Base-by-base conservation (phyloP, 2,113 vertebrate species). In the Dendropsophus ebraccatus region DNA sequence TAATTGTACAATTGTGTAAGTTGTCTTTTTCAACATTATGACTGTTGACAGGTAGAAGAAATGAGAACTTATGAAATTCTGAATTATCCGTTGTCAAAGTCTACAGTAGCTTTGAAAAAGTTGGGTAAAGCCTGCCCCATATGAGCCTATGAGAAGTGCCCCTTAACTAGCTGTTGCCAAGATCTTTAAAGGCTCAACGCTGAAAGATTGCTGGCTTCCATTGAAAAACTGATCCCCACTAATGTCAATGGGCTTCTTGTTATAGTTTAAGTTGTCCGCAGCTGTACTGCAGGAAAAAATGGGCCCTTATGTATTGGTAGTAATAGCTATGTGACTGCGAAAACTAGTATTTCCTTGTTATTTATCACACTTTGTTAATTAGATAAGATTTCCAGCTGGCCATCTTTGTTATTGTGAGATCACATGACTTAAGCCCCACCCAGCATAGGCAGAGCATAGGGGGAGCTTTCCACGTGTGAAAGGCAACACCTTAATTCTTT, bases 1-100 rank as follows among this genome's bases (percentile, higher is more conserved):
- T 56, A 81, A 67, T 81, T 86, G 3, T 41, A 41, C 3, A n/a
- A n/a, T n/a, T n/a, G n/a, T n/a, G 69, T 65, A 81, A 60, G 52
- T 60, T 37, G 32, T 62, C 11, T 25, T 80, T 50, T 25, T 76
- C 23, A 6, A 28, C n/a, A 30, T 74, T 37, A 12, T 47, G 41
- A 45, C 72, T 74, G 16, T 52, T 28, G 19, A 76, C 25, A 76
- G 12, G 45, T 49, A 14, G 65, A n/a, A 70, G 7, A 21, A 70
- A 37, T 65, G 30, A 65, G 62, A 32, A 32, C n/a, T 25, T 56
- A 56, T 56, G 5, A 9, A 8, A 13, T 65, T 65, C 25, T 65
- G 25, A 28, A 30, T 65, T 8, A 60, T 60, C 23, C 28, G 17
- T 67, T 32, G 14, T 67, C 62, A 41, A 41, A 41, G 19, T 70